Evolutionary conservation across 2,888 invertebrate species (phyloP), one percentile per base, ranked within the genome.

Genomic region (Pammene aurita): DNA sequence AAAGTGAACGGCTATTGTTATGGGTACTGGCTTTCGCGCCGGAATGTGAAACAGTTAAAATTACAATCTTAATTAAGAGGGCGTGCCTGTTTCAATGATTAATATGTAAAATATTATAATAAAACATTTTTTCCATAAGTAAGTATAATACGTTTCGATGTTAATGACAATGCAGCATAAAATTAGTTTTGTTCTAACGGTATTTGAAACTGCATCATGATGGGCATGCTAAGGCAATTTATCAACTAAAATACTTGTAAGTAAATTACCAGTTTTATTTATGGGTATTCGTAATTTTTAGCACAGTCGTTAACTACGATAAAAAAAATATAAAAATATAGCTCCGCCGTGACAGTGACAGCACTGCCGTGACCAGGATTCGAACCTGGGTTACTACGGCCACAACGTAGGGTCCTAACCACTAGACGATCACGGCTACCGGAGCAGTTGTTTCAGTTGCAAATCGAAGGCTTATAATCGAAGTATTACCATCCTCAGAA

Each of bases 341-440:
- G 0, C 56, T 26, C 58, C 58, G n/a, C 58, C 42, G 74, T 16
- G 77, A 80, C 78, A 83, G 80, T 80, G 77, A 67, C 50, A 71
- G 2, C 87, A 89, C 88, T 94, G 94, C 94, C 94, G 94, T 94
- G 94, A 94, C 94, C 94, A 94, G 94, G 94, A 94, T 93, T 93
- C 93, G 93, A 94, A 94, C 93, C 94, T 93, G 93, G 93, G 93
- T 93, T 93, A 93, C 91, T 92, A 91, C 93, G 93, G 93, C 93
- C 93, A 93, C 93, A 93, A 93, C 93, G 93, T 92, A 91, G 92
- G 87, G 93, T 93, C 90, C 93, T 93, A 93, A 93, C 93, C 93
- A 93, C 93, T 93, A 93, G 91, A 93, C 93, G 92, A 18, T 48
- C 48, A 48, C 52, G 26, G 26, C 52, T 52, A 26, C 13, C 52